Evolutionary conservation across 1,140 invertebrate species (phyloP).

Genomic region (Pseudomyrmex concolor): DNA sequence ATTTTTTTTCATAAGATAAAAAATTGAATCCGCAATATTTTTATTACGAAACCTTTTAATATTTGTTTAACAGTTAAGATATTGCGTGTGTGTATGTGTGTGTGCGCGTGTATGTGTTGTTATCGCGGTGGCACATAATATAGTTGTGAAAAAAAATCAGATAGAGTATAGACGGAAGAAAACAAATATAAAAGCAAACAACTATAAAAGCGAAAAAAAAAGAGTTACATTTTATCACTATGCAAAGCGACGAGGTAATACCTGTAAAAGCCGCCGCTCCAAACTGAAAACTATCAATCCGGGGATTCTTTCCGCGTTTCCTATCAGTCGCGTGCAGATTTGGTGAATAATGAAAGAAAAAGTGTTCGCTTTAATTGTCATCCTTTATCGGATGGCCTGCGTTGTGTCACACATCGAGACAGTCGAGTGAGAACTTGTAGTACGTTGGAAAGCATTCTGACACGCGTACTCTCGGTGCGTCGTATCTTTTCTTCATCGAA

Average conservation of each 20-base stretch:
- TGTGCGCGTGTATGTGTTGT: too few relatives aligned
- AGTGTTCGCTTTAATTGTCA: conserved; percentile 56
- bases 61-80: neutral
- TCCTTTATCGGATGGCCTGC: conserved; percentile 41
- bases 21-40: conserved; percentile 2
- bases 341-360: conserved; percentile 43
- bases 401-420: conserved; percentile 14
- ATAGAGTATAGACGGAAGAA: neutral
- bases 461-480: neutral
- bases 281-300: conserved; percentile 40
- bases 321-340: conserved; percentile 18
- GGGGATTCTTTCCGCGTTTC: conserved; percentile 18
- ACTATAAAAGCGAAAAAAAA: neutral
- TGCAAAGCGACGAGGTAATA: conserved; percentile 32
- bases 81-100: neutral
- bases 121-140: too few relatives aligned
- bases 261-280: conserved; percentile 31
- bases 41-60: neutral
- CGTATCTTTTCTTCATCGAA: neutral
- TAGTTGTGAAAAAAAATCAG: neutral
- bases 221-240: conserved; percentile 5
- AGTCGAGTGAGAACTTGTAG: conserved; percentile 8
- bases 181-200: neutral
- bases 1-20: conserved; percentile 2
- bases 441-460: conserved; percentile 6